Evolutionary conservation across 2,113 vertebrate genomes (phyloP).

Genomic region (Collichthys lucidus): DNA sequence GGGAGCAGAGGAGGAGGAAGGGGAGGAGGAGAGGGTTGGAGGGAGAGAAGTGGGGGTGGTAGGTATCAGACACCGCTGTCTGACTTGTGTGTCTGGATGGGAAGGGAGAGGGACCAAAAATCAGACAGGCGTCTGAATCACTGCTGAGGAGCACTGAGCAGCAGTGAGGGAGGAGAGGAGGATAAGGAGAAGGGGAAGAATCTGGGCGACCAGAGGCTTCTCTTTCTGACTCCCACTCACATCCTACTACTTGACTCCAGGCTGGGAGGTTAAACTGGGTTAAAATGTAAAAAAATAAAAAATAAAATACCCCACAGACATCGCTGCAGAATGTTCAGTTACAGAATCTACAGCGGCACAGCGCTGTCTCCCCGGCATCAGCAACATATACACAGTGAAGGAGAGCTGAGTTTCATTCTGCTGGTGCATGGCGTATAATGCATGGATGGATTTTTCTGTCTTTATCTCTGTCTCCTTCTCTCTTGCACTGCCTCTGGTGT

Average conservation of each 20-base stretch:
- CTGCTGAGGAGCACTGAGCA: conserved; percentile 50
- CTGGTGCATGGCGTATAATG: not conserved
- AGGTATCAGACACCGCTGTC: conserved; percentile 78
- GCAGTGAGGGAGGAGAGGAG: conserved; percentile 32
- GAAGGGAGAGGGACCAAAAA: conserved; percentile 52
- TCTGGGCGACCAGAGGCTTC: conserved; percentile 35
- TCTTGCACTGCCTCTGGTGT: conserved; percentile 29
- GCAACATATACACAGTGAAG: not conserved
- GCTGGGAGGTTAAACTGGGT: conserved; percentile 62
- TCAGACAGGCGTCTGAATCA: conserved; percentile 61
- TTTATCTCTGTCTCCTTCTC: conserved; percentile 17
- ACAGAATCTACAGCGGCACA: conserved; percentile 15
- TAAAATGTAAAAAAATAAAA: conserved; percentile 50
- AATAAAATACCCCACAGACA: conserved; percentile 52
- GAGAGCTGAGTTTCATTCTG: conserved; percentile 3
- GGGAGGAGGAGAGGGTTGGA: not conserved
- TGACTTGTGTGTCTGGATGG: conserved; percentile 69
- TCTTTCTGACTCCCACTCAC: conserved; percentile 47
- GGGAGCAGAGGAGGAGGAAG: conserved; percentile 27
- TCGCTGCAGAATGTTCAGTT: not conserved
- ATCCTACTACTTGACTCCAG: conserved; percentile 52
- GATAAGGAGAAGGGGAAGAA: conserved; percentile 4
- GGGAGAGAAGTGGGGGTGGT: conserved; percentile 44
- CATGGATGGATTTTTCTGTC: not conserved
- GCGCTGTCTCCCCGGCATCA: not conserved